phyloP scores from a whole-genome alignment of 2,113 vertebrate genomes.

The Dicrurus megarhynchus region DNA sequence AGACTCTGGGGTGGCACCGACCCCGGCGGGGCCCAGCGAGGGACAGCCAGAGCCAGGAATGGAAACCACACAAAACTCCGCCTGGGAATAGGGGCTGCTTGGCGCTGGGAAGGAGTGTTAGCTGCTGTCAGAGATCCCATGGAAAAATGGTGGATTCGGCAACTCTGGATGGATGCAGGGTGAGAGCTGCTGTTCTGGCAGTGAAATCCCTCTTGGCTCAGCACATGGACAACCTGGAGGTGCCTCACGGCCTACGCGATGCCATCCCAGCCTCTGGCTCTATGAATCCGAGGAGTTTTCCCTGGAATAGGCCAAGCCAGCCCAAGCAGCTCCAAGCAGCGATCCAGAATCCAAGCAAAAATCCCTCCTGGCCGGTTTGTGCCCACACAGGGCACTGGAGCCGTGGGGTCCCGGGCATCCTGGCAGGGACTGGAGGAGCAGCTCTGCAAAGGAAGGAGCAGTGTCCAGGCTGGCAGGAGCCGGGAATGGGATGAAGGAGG shows the following conservation, averaged over 20 bases:
- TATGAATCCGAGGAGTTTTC: not conserved
- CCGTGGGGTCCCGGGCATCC: rapidly evolving
- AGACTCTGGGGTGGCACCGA: not conserved
- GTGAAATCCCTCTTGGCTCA: not conserved
- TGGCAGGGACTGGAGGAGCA: not conserved
- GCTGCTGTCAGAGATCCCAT: not conserved
- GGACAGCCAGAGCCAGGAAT: not conserved
- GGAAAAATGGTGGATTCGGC: not conserved
- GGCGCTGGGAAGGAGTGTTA: not conserved
- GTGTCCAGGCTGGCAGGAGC: not conserved
- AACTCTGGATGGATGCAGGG: rapidly evolving
- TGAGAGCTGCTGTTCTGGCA: not conserved
- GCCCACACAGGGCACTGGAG: rapidly evolving
- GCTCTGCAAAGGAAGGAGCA: not conserved
- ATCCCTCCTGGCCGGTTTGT: not conserved
- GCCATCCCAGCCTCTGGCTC: not conserved
- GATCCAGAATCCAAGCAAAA: rapidly evolving
- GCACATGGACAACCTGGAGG: not conserved
- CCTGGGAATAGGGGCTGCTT: not conserved
- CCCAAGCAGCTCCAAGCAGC: not conserved
- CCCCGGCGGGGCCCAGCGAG: not conserved
- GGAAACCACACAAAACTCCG: not conserved
- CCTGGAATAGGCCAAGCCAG: not conserved
- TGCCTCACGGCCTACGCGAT: not conserved
- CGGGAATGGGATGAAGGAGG: not conserved